Conservation (phyloP, 2,797 vertebrate species). For the Chiloscyllium punctatum region DNA sequence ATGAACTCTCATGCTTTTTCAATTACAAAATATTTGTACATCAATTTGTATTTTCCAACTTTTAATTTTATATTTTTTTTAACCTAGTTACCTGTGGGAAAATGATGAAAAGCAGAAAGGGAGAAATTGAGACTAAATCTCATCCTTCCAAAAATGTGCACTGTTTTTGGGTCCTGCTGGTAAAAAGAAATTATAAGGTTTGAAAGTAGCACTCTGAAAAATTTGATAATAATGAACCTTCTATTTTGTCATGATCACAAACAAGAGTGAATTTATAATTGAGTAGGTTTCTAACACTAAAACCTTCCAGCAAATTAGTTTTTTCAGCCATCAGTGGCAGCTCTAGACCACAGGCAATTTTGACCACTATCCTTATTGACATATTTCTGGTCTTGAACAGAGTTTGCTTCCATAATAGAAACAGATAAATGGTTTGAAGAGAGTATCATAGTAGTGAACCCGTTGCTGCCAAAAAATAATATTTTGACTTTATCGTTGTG, state of each 20-base stretch:
- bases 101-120: not conserved
- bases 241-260: not conserved
- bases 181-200: not conserved
- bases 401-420: not conserved
- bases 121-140: not conserved
- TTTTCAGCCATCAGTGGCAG: not conserved
- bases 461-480: not conserved
- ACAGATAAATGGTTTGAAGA: not conserved
- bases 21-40: not conserved
- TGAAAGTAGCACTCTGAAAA: not conserved
- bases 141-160: not conserved
- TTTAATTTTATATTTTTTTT: not conserved
- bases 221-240: not conserved
- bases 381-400: not conserved
- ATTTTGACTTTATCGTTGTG: not conserved
- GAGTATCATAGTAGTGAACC: not conserved
- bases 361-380: not conserved
- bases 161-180: constrained; percentile 12
- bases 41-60: not conserved
- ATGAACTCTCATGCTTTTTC: not conserved
- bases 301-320: not conserved
- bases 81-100: constrained; percentile 27
- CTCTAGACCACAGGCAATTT: not conserved
- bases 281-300: not conserved
- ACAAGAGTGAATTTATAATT: not conserved